Conservation (phyloP, 1,140 invertebrate species). For the Drosophila burlai region DNA sequence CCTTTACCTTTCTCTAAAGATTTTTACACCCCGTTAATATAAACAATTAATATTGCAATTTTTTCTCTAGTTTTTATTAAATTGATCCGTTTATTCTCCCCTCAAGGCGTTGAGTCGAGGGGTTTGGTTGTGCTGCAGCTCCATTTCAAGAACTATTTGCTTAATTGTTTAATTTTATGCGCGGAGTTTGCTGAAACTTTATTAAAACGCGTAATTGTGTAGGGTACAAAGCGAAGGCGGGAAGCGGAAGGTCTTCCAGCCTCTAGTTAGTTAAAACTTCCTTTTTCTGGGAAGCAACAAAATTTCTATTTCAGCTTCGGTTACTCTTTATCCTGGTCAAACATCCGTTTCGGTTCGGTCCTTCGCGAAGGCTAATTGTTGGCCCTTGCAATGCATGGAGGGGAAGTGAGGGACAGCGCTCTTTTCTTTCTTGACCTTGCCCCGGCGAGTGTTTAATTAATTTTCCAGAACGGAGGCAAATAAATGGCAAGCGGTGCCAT, state of each 20-base stretch:
- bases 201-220: conserved; percentile 45
- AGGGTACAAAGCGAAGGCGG: not conserved
- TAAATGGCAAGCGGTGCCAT: conserved; percentile 51
- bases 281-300: conserved; percentile 19
- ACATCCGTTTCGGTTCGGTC: conserved; percentile 33
- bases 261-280: conserved; percentile 44
- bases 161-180: conserved; percentile 67
- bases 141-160: conserved; percentile 48
- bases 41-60: not conserved
- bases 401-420: conserved; percentile 3
- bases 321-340: conserved; percentile 32
- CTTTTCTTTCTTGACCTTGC: conserved; percentile 54
- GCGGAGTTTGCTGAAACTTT: conserved; percentile 41
- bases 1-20: no score
- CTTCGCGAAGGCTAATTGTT: conserved; percentile 30
- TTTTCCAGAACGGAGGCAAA: conserved; percentile 60
- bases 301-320: conserved; percentile 18
- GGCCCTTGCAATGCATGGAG: conserved; percentile 3
- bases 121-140: conserved; percentile 1
- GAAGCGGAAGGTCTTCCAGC: conserved; percentile 7
- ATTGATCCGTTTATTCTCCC: not conserved
- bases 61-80: not conserved
- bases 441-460: conserved; percentile 66
- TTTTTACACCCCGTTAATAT: no score
- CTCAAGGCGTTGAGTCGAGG: not conserved